A percentile compares a stretch with the other conserved stretches of the same genome.
These are phyloP conservation scores for Phymanthus crucifer DNA, from an alignment of 92 coral and sea anemone genomes.

Conservation along the genomic window DNA sequence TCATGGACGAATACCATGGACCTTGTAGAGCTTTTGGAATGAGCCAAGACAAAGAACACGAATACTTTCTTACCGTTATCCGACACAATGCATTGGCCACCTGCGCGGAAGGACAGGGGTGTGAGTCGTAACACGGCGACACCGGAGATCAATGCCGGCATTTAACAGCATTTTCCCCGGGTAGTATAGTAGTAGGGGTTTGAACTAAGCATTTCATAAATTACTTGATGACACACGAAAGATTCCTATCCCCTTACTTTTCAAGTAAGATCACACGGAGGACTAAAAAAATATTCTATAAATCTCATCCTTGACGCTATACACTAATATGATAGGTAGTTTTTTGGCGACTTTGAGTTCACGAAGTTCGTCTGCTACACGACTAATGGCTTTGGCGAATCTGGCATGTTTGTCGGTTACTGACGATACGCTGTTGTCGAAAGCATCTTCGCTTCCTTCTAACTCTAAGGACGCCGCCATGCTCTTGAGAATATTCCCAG, in stretches of 20 bases:
- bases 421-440: conserved; percentile 63
- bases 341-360: conserved; percentile 71
- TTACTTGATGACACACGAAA: no score
- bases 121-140: no score
- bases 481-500: conserved; percentile 65
- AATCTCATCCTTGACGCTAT: conserved; percentile 80
- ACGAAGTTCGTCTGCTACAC: conserved; percentile 76
- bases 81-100: no score
- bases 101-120: no score
- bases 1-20: no score
- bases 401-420: conserved; percentile 76
- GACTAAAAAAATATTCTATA: conserved; percentile 71
- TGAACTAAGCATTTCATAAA: no score
- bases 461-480: conserved; percentile 83
- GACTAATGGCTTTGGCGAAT: conserved; percentile 63
- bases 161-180: no score
- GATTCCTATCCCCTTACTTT: neutral
- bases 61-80: no score
- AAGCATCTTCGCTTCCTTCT: conserved; percentile 62
- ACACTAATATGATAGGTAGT: conserved; percentile 79
- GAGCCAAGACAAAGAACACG: no score
- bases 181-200: no score
- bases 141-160: no score
- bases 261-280: neutral
- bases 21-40: no score